Percentiles rank a stretch among this genome's conserved stretches.
Evolutionary conservation across 2,888 invertebrate species (phyloP).

Genomic region (Merodon equestris): DNA sequence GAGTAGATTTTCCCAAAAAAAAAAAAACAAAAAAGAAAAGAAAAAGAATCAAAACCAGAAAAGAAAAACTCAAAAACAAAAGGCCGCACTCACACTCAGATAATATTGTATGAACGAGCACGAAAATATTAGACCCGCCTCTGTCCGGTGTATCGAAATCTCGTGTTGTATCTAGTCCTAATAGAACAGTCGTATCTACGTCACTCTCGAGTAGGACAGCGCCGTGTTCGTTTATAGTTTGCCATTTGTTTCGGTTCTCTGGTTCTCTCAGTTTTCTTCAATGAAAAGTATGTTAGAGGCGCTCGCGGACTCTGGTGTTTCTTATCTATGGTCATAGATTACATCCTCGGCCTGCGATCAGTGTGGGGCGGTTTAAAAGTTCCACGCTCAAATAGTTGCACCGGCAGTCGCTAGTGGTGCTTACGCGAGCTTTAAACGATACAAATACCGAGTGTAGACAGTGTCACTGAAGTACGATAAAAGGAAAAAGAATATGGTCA

Average conservation of each 20-base stretch:
- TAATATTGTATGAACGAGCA: slow-evolving; percentile 25
- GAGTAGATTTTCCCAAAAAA: no score
- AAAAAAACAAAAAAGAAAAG: no score
- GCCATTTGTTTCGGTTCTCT: slow-evolving; percentile 57
- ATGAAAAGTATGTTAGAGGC: slow-evolving; percentile 54
- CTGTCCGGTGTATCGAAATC: slow-evolving; percentile 8
- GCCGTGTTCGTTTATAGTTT: slow-evolving; percentile 57
- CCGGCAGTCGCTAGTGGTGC: slow-evolving; percentile 50
- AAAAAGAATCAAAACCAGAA: no score
- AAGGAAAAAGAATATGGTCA: slow-evolving; percentile 42
- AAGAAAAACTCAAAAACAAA: slow-evolving; percentile 20
- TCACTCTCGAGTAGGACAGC: slow-evolving; percentile 15
- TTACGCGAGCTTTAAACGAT: slow-evolving; percentile 23
- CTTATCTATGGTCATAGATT: slow-evolving; percentile 58
- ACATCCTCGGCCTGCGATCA: slow-evolving; percentile 30
- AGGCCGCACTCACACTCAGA: not conserved
- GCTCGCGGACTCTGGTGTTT: slow-evolving; percentile 25
- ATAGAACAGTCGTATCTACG: slow-evolving; percentile 49
- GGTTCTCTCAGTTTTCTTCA: slow-evolving; percentile 29
- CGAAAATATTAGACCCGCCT: slow-evolving; percentile 2
- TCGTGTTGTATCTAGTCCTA: slow-evolving; percentile 29
- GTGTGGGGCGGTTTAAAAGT: slow-evolving; percentile 59
- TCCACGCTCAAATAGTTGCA: slow-evolving; percentile 37
- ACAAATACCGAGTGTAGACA: slow-evolving; percentile 32
- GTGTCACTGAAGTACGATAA: slow-evolving; percentile 4